Conservation (phyloP, 1,140 invertebrate species). For the Drosophila orosa region DNA sequence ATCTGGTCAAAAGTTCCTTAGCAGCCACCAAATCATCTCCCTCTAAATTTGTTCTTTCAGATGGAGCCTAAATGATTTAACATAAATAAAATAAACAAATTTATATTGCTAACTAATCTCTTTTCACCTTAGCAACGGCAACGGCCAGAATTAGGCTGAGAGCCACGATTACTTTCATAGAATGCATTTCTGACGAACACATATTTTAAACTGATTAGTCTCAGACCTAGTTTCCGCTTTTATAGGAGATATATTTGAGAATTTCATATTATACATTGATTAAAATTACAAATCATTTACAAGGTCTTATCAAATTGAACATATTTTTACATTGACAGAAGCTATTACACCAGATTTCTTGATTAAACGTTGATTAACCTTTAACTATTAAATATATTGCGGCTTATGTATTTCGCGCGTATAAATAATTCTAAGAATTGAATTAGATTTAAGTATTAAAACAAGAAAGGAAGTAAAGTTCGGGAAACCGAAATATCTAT, state of each 20-base stretch:
- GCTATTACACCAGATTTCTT: neutral
- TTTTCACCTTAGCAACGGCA: constrained; percentile 10
- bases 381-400: neutral
- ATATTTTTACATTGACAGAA: neutral
- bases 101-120: neutral
- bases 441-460: neutral
- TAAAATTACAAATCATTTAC: neutral
- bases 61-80: neutral
- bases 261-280: neutral
- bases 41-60: neutral
- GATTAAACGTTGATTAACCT: neutral
- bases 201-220: constrained; percentile 11
- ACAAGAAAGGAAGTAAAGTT: too few relatives aligned
- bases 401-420: too few relatives aligned
- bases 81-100: neutral
- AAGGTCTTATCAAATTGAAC: neutral
- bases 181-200: constrained; percentile 21
- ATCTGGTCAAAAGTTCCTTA: neutral
- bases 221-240: constrained; percentile 8
- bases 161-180: constrained; percentile 31
- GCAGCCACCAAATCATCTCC: neutral
- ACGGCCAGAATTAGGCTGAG: constrained; percentile 19
- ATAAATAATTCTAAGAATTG: neutral
- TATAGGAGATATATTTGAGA: constrained; percentile 6
- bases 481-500: too few relatives aligned